Base-by-base conservation (phyloP, 2,113 vertebrate genomes). In the Pionites leucogaster region DNA sequence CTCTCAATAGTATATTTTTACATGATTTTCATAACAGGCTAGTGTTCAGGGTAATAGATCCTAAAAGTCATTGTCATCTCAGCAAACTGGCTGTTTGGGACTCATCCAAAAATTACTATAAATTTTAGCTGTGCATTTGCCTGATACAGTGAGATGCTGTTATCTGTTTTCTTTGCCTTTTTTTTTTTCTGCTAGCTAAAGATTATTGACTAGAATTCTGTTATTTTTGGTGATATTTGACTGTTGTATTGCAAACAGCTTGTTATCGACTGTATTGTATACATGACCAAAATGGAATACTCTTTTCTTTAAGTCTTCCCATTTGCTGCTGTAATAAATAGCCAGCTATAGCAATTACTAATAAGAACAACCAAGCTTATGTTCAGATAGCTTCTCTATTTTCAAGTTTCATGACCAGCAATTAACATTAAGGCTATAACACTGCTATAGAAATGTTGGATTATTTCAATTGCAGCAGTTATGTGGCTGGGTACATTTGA, bases 391-490 rank as follows among this genome's bases (percentile, higher is more conserved):
- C 65, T 86, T 86, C 74, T 81, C 80, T 86, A 27, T 90, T 93
- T 90, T 94, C 68, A 82, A 86, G 59, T 93, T 96, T 83, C 88
- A 90, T 92, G 87, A 86, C 87, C 82, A 92, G 72, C 92, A 92
- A 86, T 95, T 96, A 86, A 86, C 92, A 90, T 96, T 96, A 93
- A 83, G 65, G 69, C 52, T 94, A 22, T 94, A 90, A 88, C 42
- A 86, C 47, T 80, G 82, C 86, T 92, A 64, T 83, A 88, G 86
- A 88, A 94, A 90, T 96, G 71, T 42, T 94, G 85, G 67, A 93
- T 95, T 96, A 74, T 91, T 95, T 96, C 90, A 91, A 90, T 96
- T 95, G 80, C 67, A 82, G 71, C 59, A 91, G 82, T 95, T 94
- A 94, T 90, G 84, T 88, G 35, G 75, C 70, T 88, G 85, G 64